Evolutionary conservation across 2,113 vertebrate genomes (phyloP).

Genomic region (Nyctereutes procyonoides): DNA sequence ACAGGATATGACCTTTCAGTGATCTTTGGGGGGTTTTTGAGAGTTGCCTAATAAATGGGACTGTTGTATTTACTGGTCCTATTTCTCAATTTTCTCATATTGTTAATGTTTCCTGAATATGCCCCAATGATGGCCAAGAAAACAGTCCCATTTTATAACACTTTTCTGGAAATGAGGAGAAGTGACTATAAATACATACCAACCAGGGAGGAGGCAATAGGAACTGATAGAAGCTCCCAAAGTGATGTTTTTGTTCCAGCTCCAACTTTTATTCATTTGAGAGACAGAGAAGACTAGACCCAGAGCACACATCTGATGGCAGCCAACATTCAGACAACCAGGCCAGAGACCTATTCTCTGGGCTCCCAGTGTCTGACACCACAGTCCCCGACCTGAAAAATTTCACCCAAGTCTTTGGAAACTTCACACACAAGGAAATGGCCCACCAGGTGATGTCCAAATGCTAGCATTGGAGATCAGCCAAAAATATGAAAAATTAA

Average conservation of each 20-base stretch:
- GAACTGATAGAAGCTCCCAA: not conserved
- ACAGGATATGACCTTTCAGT: not conserved
- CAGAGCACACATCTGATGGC: not conserved
- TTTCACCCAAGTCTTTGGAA: fast-evolving
- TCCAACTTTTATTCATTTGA: not conserved
- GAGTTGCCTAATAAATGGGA: not conserved
- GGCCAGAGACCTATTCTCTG: fast-evolving
- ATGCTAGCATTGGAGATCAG: not conserved
- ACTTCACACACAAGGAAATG: not conserved
- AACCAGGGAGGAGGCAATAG: not conserved
- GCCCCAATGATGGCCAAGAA: not conserved
- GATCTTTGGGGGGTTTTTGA: not conserved
- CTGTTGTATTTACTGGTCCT: not conserved
- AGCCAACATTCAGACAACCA: fast-evolving
- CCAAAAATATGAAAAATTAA: not conserved
- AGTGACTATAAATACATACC: not conserved
- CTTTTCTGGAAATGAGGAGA: not conserved
- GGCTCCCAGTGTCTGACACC: not conserved
- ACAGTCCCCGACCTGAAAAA: not conserved
- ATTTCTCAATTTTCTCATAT: not conserved
- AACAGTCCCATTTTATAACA: not conserved
- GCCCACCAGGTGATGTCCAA: not conserved
- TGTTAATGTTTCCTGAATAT: not conserved
- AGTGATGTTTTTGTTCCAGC: not conserved
- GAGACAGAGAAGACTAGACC: too few species aligned